Conservation (phyloP, 1,140 invertebrate genomes). For the Drosophila azteca region DNA sequence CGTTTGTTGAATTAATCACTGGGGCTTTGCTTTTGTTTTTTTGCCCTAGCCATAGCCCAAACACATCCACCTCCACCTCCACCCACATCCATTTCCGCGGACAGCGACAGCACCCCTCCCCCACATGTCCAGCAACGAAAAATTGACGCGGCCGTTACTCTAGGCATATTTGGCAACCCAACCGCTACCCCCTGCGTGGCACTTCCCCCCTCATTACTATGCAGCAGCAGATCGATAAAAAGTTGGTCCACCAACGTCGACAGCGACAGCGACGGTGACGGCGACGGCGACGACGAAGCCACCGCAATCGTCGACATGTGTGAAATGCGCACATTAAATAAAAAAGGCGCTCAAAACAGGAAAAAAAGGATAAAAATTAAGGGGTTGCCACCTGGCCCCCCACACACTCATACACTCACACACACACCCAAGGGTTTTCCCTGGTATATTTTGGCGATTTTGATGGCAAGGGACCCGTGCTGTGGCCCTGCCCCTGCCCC, state of each 20-base stretch:
- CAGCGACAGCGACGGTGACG: slow-evolving; percentile 1
- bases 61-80: slow-evolving; percentile 12
- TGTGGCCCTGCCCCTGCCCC: neutral
- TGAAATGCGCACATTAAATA: slow-evolving; percentile 80
- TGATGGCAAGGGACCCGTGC: neutral
- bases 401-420: neutral
- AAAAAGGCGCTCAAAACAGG: slow-evolving; percentile 61
- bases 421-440: slow-evolving; percentile 11
- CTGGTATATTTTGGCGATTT: slow-evolving; percentile 52
- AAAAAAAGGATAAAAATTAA: slow-evolving; percentile 24
- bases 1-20: slow-evolving; percentile 78
- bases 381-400: slow-evolving; percentile 37
- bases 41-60: slow-evolving; percentile 17
- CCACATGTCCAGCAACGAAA: slow-evolving; percentile 16
- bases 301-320: slow-evolving; percentile 69
- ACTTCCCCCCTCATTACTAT: slow-evolving; percentile 49
- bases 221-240: slow-evolving; percentile 73
- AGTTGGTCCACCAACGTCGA: slow-evolving; percentile 50
- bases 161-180: slow-evolving; percentile 64
- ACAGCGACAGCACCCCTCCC: too few relatives aligned
- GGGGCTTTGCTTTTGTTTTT: slow-evolving; percentile 57
- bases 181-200: neutral
- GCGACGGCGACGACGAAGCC: slow-evolving; percentile 23
- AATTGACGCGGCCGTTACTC: slow-evolving; percentile 57
- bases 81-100: neutral